Evolutionary conservation across 2,888 invertebrate genomes (phyloP), one percentile per base, ranked within the genome.

Genomic region (Dryadula phaetusa): DNA sequence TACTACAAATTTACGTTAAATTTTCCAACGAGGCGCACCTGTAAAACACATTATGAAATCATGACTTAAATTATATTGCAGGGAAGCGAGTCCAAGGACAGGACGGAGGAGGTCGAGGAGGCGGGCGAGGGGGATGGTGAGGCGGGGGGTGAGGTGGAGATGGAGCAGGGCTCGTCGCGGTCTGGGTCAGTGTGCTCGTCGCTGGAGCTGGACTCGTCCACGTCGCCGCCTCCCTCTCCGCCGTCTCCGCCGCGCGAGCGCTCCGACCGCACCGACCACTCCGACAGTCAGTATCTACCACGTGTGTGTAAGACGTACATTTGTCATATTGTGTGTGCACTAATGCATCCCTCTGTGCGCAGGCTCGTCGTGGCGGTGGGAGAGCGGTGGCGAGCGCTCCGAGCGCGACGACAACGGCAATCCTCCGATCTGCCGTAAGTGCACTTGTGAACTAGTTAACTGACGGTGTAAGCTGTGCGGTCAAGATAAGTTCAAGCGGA

Each of bases 371-470:
- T 70, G 75, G 69, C 72, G 70, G 69, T 73, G 73, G 73, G 75
- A 73, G 62, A 73, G 75, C 75, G 75, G 77, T 70, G 77, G 77
- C 76, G 80, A 79, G 81, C 78, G 70, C 78, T 81, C 80, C 58
- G 79, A 72, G 79, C 79, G 79, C 56, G 87, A 86, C 78, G 85
- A 82, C 82, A 86, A 87, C 80, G 87, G 85, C 68, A 86, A 87
- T 81, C 67, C 64, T 53, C 64, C 66, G 68, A 72, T 32, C 12
- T 10, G 62, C 40, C 61, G 58, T 22, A 42, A 61, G 22, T 42
- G 18, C 68, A 56, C 73, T 37, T 1, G 37, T 12, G 1, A 37
- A 37, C 37, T 37, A 1, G 32, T 1, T 12, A 3, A 37, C 12
- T n/a, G n/a, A n/a, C n/a, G n/a, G n/a, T n/a, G n/a, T n/a, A n/a